These are phyloP conservation scores for Parauchenoglanis punctatus DNA, from an alignment of 2,797 vertebrate genomes.

Conservation along the genomic window DNA sequence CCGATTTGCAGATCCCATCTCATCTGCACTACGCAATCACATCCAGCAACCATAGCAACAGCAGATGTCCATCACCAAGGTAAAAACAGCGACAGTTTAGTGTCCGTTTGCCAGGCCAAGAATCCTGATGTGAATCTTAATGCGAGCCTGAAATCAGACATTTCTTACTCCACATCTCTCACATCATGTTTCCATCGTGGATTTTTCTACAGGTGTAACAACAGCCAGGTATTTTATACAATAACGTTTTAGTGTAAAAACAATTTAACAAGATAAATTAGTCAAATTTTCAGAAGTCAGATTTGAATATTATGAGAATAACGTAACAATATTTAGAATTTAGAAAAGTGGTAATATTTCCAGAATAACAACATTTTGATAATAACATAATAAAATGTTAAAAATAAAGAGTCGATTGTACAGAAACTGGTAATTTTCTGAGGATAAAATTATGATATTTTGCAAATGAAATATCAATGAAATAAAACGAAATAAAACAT, in stretches of 20 bases:
- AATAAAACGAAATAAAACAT: neutral
- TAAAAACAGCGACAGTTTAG: slow-evolving; percentile 19
- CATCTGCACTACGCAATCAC: slow-evolving; percentile 23
- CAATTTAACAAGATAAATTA: neutral
- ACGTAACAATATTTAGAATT: neutral
- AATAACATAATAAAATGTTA: neutral
- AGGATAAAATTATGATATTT: neutral
- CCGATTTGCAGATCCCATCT: slow-evolving; percentile 37
- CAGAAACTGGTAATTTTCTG: neutral
- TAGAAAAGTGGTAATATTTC: neutral
- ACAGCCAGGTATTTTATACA: too few relatives aligned
- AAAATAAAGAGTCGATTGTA: neutral
- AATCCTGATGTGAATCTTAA: slow-evolving; percentile 40
- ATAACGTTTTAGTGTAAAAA: neutral
- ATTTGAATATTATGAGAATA: neutral
- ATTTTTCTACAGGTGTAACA: neutral
- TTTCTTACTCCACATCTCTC: neutral
- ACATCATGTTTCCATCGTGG: neutral
- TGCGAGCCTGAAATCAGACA: neutral
- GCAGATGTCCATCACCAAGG: slow-evolving; percentile 45
- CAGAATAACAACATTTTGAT: neutral
- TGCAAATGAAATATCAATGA: too few relatives aligned
- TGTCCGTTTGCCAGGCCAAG: slow-evolving; percentile 17
- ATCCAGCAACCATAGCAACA: slow-evolving; percentile 53
- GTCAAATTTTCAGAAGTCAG: neutral